Evolutionary conservation across 2,888 invertebrate species (phyloP).

Genomic region (Hesperia comma): DNA sequence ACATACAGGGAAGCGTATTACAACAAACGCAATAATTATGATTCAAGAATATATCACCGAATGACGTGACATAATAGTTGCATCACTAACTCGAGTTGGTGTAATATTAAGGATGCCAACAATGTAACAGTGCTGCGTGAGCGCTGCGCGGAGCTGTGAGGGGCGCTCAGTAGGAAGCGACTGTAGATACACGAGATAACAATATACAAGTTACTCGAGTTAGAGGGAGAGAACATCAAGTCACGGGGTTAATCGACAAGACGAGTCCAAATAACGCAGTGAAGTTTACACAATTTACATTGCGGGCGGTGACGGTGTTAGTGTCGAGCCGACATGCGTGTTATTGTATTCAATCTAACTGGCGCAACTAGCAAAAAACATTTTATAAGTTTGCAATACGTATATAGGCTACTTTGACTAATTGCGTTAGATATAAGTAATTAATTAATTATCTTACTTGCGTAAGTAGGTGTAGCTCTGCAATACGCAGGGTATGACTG

Average conservation of each 20-base stretch:
- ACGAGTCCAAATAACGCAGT: conserved; percentile 46
- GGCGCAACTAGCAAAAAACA: conserved; percentile 18
- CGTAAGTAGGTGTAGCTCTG: too few relatives aligned
- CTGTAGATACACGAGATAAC: conserved; percentile 45
- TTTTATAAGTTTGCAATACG: background rate
- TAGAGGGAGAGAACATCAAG: conserved; percentile 44
- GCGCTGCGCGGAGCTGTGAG: conserved; percentile 41
- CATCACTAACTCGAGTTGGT: conserved; percentile 50
- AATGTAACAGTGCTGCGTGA: conserved; percentile 43
- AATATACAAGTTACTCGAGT: conserved; percentile 37
- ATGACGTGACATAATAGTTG: conserved; percentile 58
- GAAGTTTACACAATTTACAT: conserved; percentile 46
- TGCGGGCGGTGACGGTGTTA: conserved; percentile 33
- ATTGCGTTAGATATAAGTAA: too few relatives aligned
- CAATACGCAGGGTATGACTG: too few relatives aligned
- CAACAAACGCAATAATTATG: conserved; percentile 36
- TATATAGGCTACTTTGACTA: too few relatives aligned
- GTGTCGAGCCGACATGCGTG: conserved; percentile 7
- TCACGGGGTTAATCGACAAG: conserved; percentile 49
- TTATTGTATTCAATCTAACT: conserved; percentile 17
- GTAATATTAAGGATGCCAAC: conserved; percentile 56
- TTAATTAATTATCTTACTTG: too few relatives aligned
- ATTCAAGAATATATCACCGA: conserved; percentile 45
- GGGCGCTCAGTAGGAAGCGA: conserved; percentile 52
- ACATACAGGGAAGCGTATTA: conserved; percentile 13